Conservation (phyloP, 37 sponge, comb jelly and placozoan genomes). For the Mnemiopsis leidyi region DNA sequence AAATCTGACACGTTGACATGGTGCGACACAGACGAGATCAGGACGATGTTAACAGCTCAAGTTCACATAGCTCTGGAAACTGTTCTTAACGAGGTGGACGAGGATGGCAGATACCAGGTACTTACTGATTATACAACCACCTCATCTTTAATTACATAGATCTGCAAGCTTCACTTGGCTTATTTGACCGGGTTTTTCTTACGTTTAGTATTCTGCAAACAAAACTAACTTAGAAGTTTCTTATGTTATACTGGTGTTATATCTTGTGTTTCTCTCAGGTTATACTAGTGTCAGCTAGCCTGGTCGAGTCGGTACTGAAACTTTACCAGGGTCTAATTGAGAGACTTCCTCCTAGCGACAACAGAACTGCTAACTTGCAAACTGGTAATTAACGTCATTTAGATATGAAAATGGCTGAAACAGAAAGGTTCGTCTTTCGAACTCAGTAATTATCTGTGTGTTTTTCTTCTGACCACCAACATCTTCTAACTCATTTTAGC, state of each 20-base stretch:
- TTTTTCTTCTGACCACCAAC: too few species aligned
- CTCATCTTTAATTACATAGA: too few species aligned
- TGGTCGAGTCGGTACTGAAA: not conserved
- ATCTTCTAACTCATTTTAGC: too few species aligned
- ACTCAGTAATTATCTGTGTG: not conserved
- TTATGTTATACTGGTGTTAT: too few species aligned
- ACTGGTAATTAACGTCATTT: not conserved
- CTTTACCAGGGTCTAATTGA: not conserved
- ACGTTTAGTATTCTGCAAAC: too few species aligned
- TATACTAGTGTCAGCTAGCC: not conserved
- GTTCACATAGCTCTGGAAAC: slow-evolving; percentile 39
- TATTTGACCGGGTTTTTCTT: too few species aligned
- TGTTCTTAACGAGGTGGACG: slow-evolving; percentile 44
- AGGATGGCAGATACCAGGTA: slow-evolving; percentile 49
- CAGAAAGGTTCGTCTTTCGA: not conserved
- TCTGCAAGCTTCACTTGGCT: too few species aligned
- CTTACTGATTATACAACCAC: too few species aligned
- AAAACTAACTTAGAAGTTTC: too few species aligned
- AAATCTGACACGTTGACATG: not conserved
- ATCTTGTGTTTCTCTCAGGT: slow-evolving; percentile 12
- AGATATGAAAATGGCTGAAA: not conserved
- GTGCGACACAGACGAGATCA: slow-evolving; percentile 19
- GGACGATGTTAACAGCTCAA: slow-evolving; percentile 17
- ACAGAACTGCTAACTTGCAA: not conserved
- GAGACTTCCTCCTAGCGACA: not conserved